Evolutionary conservation across 2,888 invertebrate genomes (phyloP), one percentile per base, ranked within the genome.

Genomic region (Dexiosoma caninum): DNA sequence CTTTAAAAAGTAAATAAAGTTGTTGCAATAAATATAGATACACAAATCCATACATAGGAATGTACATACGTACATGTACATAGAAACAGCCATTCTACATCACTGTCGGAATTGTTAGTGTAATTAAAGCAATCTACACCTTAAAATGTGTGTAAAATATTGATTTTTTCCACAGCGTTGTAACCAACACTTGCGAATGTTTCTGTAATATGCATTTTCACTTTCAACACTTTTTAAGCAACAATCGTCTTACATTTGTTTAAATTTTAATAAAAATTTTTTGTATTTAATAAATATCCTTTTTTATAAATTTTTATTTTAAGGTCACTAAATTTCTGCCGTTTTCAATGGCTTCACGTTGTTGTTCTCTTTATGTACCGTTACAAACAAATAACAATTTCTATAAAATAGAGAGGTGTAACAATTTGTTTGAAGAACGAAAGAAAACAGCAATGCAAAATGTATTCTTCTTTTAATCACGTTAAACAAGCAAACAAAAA

Each of bases 301-400:
- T 66, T 37, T 32, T 35, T 21, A 46, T 6, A 32, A 5, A 5
- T 78, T 62, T 67, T 27, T 35, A 30, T 53, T 72, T 75, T 75
- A 75, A 75, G 75, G 70, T 76, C 70, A 76, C 49, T 44, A 44
- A 12, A 60, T 60, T 57, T 71, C 9, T 27, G 49, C 57, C 57
- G 37, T 66, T 78, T 66, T 64, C 64, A 78, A 57, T 64, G 62
- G 27, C 64, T 70, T n/a, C 51, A 57, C 64, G 42, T 51, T 57
- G 57, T 51, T 75, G 16, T 64, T 64, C 49, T 64, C 35, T 51
- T 70, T 42, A 35, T 59, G 64, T 57, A 59, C 49, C 64, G 64
- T 69, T 70, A 49, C 49, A 51, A 71, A 62, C 21, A 77, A 62
- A 53, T 62, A 16, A 16, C 35, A 55, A 40, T 3, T 0, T 1